These are phyloP conservation scores for Crioceris asparagi DNA, from an alignment of 2,888 invertebrate genomes.

Conservation along the genomic window DNA sequence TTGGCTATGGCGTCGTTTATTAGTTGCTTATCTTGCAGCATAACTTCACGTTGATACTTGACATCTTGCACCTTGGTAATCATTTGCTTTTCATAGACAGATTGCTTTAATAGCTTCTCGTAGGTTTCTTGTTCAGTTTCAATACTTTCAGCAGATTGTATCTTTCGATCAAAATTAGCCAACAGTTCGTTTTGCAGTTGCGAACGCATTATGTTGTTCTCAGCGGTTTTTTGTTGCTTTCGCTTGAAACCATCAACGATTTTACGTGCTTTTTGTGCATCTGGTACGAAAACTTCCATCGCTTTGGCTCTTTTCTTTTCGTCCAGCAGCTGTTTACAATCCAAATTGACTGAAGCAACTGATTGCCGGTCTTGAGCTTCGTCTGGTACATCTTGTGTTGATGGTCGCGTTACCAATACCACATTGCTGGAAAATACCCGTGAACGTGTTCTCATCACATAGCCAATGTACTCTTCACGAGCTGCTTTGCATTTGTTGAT, in stretches of 20 bases:
- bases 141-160: constrained; percentile 43
- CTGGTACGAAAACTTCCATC: constrained; percentile 19
- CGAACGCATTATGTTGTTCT: too few relatives aligned
- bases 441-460: too few relatives aligned
- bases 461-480: constrained; percentile 27
- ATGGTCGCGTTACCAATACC: too few relatives aligned
- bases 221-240: constrained; percentile 25
- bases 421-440: too few relatives aligned
- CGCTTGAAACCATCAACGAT: too few relatives aligned
- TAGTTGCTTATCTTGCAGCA: constrained; percentile 43
- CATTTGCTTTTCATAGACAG: constrained; percentile 56
- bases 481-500: constrained; percentile 26
- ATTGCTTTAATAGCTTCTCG: constrained; percentile 48
- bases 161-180: constrained; percentile 42
- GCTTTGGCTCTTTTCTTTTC: constrained; percentile 21
- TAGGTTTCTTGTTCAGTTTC: constrained; percentile 43
- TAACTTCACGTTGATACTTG: constrained; percentile 45
- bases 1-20: constrained; percentile 43
- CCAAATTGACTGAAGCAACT: background rate
- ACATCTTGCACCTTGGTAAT: constrained; percentile 51
- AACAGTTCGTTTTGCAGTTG: constrained; percentile 42
- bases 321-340: constrained; percentile 1
- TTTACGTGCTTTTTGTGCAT: constrained; percentile 31
- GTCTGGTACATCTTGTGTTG: too few relatives aligned
- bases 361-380: background rate